These are phyloP conservation scores for Drosophila nikananu DNA, from an alignment of 1,140 invertebrate species.

Conservation along the genomic window DNA sequence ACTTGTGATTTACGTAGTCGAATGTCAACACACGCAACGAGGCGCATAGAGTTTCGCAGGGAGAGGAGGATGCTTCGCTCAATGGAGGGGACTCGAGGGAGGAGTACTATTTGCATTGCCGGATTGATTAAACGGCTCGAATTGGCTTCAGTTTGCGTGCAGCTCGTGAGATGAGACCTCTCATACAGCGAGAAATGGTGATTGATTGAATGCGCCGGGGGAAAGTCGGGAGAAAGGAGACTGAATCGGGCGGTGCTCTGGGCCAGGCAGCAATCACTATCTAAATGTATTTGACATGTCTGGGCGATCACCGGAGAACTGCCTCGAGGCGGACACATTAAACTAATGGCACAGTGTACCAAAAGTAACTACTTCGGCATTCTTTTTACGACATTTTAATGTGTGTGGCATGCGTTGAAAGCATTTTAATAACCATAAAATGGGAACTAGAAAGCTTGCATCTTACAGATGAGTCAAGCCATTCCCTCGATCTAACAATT, in stretches of 20 bases:
- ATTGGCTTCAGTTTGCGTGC: slow-evolving; percentile 37
- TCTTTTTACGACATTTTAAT: slow-evolving; percentile 74
- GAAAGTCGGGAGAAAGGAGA: slow-evolving; percentile 60
- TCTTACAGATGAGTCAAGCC: slow-evolving; percentile 57
- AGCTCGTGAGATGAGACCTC: slow-evolving; percentile 5
- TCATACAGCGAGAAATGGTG: slow-evolving; percentile 37
- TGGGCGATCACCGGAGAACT: slow-evolving; percentile 43
- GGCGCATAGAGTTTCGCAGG: slow-evolving; percentile 28
- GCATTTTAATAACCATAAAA: slow-evolving; percentile 70
- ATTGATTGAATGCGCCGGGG: slow-evolving; percentile 54
- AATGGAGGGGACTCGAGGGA: background rate
- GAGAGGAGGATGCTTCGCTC: background rate
- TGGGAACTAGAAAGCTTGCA: slow-evolving; percentile 32
- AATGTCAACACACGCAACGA: slow-evolving; percentile 74
- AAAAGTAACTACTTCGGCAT: slow-evolving; percentile 53
- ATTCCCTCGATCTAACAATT: slow-evolving; percentile 12
- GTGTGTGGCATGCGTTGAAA: slow-evolving; percentile 54
- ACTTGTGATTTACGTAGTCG: slow-evolving; percentile 77
- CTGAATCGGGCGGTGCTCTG: slow-evolving; percentile 8
- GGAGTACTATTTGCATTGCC: slow-evolving; percentile 26
- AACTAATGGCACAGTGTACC: slow-evolving; percentile 61
- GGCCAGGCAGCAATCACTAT: slow-evolving; percentile 52
- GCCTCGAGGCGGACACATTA: slow-evolving; percentile 49
- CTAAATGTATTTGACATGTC: slow-evolving; percentile 79
- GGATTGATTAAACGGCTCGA: slow-evolving; percentile 44